phyloP scores from a whole-genome alignment of 2,113 vertebrate species.

The Scortum barcoo region DNA sequence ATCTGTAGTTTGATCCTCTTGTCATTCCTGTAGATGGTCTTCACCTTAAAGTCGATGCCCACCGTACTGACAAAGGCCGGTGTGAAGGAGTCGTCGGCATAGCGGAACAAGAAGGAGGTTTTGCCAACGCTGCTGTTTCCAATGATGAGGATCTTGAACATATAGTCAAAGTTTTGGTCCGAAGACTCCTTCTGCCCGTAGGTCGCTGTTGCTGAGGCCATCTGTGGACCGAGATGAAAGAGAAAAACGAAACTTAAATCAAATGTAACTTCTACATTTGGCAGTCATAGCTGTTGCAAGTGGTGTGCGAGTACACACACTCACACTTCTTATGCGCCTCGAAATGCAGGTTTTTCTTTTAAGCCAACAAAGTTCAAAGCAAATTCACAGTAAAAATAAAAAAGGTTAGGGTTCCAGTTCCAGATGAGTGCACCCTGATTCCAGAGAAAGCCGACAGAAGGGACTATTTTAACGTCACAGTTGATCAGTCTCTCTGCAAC shows the following conservation, averaged over 20 bases:
- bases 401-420: background rate
- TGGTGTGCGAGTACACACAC: too few species aligned
- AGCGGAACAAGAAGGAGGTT: conserved; percentile 97
- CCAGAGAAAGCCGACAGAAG: background rate
- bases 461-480: background rate
- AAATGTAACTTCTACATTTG: background rate
- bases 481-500: background rate
- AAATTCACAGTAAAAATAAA: background rate
- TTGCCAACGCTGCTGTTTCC: conserved; percentile 99
- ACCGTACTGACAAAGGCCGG: conserved; percentile 97
- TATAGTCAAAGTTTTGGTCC: conserved; percentile 99
- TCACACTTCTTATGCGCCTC: too few species aligned
- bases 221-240: conserved; percentile 78
- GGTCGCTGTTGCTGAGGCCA: conserved; percentile 94
- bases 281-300: background rate
- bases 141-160: conserved; percentile 99
- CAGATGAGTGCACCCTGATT: background rate
- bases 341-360: background rate
- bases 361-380: background rate
- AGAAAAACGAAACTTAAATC: background rate
- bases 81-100: conserved; percentile 96
- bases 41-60: conserved; percentile 99
- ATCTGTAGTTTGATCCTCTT: conserved; percentile 98
- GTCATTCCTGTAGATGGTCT: conserved; percentile 98
- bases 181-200: conserved; percentile 94